A percentile compares a stretch with the other conserved stretches of the same genome.
Evolutionary conservation across 2,113 vertebrate genomes (phyloP).

Genomic region (Nothoprocta pentlandii): DNA sequence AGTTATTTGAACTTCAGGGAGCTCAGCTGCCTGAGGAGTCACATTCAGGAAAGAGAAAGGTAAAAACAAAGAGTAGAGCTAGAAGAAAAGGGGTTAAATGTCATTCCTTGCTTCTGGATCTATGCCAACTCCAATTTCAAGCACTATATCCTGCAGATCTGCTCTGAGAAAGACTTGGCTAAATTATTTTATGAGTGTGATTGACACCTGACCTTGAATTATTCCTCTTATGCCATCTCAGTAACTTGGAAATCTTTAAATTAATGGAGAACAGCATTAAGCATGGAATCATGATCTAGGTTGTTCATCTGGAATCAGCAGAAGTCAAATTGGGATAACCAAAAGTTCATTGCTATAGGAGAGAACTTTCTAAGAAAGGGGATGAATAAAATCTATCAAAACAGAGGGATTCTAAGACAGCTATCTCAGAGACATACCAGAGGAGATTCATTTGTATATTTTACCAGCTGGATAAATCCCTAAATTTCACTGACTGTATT

Average conservation of each 20-base stretch:
- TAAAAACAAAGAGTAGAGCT: not conserved
- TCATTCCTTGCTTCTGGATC: not conserved
- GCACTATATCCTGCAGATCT: not conserved
- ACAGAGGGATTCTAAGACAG: not conserved
- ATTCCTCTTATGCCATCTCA: not conserved
- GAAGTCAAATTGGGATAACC: not conserved
- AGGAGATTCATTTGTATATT: constrained; percentile 10
- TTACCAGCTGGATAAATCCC: not conserved
- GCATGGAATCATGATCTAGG: rapidly evolving
- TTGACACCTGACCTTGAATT: not conserved
- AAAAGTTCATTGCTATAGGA: not conserved
- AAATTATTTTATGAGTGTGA: not conserved
- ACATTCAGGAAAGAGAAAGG: not conserved
- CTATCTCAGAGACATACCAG: not conserved
- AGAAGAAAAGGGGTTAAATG: not conserved
- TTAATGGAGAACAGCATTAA: not conserved
- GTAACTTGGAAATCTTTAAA: not conserved
- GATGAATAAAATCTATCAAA: not conserved
- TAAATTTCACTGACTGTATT: not conserved
- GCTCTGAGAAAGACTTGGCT: not conserved
- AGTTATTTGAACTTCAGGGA: not conserved
- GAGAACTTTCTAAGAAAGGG: not conserved
- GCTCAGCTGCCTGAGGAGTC: not conserved
- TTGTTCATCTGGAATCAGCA: not conserved
- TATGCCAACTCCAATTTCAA: not conserved